Conservation (phyloP, 1,140 invertebrate genomes). For the Pantala flavescens region DNA sequence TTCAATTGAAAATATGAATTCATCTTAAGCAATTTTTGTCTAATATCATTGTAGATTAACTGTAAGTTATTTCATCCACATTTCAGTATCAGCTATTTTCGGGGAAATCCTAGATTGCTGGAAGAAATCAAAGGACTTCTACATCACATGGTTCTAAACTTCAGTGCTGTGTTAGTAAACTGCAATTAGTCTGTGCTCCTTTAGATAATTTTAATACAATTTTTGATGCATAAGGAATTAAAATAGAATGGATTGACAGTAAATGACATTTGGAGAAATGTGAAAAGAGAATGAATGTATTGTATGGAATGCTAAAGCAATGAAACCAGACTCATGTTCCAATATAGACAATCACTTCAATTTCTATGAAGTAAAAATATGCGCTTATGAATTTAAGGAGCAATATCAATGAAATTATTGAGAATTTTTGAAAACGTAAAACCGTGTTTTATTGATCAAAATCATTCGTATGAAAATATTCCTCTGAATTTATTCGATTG, state of each 20-base stretch:
- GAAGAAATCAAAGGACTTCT: not conserved
- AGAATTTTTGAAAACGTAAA: too few relatives aligned
- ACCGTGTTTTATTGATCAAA: too few relatives aligned
- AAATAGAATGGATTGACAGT: not conserved
- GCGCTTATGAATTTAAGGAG: not conserved
- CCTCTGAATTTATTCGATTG: too few relatives aligned
- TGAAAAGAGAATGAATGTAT: not conserved
- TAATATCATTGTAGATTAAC: too few relatives aligned
- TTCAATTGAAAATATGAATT: too few relatives aligned
- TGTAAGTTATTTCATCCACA: too few relatives aligned
- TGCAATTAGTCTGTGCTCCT: constrained; percentile 5
- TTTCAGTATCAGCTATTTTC: constrained; percentile 8
- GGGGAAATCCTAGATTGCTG: not conserved
- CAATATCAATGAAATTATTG: constrained; percentile 2
- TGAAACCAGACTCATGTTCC: not conserved
- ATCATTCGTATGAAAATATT: too few relatives aligned
- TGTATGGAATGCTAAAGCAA: not conserved
- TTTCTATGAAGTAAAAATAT: not conserved
- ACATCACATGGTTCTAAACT: constrained; percentile 9
- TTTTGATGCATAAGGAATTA: not conserved
- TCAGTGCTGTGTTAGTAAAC: constrained; percentile 9
- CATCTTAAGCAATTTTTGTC: too few relatives aligned
- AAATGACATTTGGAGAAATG: not conserved
- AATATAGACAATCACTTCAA: constrained; percentile 3
- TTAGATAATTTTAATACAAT: constrained; percentile 10